Evolutionary conservation across 2,797 vertebrate species (phyloP).

Genomic region (Xiphophorus birchmanni): DNA sequence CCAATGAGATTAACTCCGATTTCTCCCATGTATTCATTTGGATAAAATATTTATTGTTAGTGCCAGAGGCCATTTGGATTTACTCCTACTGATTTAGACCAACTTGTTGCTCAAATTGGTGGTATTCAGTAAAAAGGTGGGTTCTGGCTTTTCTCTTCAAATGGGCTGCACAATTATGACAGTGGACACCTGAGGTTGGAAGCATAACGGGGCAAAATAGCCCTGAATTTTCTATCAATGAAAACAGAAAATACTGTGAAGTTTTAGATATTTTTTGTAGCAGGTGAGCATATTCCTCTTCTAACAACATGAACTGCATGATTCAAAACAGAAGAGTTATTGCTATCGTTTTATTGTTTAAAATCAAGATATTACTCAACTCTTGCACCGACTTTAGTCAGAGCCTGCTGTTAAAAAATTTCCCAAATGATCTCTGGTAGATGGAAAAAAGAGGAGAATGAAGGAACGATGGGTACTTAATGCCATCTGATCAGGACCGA

Average conservation of each 20-base stretch:
- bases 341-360: not conserved
- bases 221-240: not conserved
- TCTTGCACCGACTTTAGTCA: not conserved
- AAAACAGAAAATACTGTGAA: not conserved
- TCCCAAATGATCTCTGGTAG: not conserved
- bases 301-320: not conserved
- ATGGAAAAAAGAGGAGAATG: not conserved
- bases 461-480: not conserved
- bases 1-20: slow-evolving; percentile 14
- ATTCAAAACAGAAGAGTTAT: not conserved
- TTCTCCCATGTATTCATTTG: slow-evolving; percentile 21
- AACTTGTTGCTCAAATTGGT: slow-evolving; percentile 39
- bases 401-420: not conserved
- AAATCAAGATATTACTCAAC: not conserved
- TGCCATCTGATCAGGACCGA: not conserved
- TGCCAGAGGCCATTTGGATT: slow-evolving; percentile 34
- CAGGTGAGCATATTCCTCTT: not conserved
- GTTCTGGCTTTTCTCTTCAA: not conserved
- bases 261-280: not conserved
- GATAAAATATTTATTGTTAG: slow-evolving; percentile 39
- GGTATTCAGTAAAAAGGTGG: not conserved
- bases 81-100: slow-evolving; percentile 27
- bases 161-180: not conserved
- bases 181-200: not conserved
- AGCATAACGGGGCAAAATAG: not conserved